Conservation (phyloP, 2,797 vertebrate species). For the Oreonectes daqikongensis region DNA sequence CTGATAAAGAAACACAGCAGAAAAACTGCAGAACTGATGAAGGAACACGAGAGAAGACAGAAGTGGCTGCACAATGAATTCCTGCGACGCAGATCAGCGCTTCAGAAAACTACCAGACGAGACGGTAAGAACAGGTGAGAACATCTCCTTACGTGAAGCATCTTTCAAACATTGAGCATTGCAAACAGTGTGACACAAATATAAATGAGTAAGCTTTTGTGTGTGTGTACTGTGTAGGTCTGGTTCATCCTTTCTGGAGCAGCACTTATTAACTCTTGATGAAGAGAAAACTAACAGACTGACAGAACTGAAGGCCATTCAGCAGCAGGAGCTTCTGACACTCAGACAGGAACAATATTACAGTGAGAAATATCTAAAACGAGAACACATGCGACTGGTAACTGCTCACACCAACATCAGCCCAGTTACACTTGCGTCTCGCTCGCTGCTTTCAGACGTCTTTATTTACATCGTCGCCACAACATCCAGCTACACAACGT, state of each 20-base stretch:
- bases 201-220: background rate
- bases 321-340: conserved; percentile 91
- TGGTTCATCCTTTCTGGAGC: conserved; percentile 85
- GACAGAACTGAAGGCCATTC: conserved; percentile 89
- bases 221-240: conserved; percentile 78
- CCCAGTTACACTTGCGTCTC: too few relatives aligned
- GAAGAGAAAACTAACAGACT: conserved; percentile 86
- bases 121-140: conserved; percentile 95
- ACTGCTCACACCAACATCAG: background rate
- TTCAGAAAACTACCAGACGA: conserved; percentile 89
- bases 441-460: background rate
- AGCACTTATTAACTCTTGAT: conserved; percentile 88
- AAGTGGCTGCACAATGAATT: conserved; percentile 90
- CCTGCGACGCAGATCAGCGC: conserved; percentile 78
- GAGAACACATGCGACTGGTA: conserved; percentile 96
- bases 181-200: too few relatives aligned
- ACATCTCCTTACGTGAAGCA: conserved; percentile 23
- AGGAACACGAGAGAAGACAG: conserved; percentile 89
- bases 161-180: too few relatives aligned
- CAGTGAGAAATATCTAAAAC: conserved; percentile 96
- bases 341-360: conserved; percentile 97
- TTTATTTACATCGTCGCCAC: too few relatives aligned
- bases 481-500: too few relatives aligned
- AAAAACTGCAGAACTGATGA: conserved; percentile 93
- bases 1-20: conserved; percentile 93